These are phyloP conservation scores for Chaenogobius annularis DNA, from an alignment of 2,113 vertebrate species.

Conservation along the genomic window DNA sequence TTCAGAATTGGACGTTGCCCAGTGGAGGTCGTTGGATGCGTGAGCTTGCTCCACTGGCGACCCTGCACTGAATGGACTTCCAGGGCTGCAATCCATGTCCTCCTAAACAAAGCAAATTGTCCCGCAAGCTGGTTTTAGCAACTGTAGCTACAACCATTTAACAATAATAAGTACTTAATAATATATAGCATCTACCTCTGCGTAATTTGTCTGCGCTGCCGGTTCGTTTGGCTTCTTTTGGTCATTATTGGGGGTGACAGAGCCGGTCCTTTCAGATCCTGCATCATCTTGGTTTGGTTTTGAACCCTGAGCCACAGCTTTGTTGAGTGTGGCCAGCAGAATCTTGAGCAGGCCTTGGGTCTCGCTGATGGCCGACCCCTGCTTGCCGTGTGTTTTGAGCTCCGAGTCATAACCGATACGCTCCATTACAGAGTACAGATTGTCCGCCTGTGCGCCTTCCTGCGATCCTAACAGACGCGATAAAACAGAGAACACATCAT, in stretches of 20 bases:
- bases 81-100: slow-evolving; percentile 82
- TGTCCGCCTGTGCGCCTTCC: slow-evolving; percentile 61
- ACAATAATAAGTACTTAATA: not conserved
- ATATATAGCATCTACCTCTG: slow-evolving; percentile 49
- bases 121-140: not conserved
- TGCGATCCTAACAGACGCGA: slow-evolving; percentile 31
- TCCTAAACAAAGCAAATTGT: slow-evolving; percentile 63
- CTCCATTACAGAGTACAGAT: slow-evolving; percentile 78
- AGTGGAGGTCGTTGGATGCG: slow-evolving; percentile 58
- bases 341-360: slow-evolving; percentile 77
- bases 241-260: slow-evolving; percentile 28
- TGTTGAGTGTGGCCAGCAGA: slow-evolving; percentile 74
- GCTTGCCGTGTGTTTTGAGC: slow-evolving; percentile 64
- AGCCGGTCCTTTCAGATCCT: slow-evolving; percentile 30
- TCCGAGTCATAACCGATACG: slow-evolving; percentile 82
- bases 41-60: slow-evolving; percentile 71
- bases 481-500: not conserved
- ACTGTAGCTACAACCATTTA: not conserved
- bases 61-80: slow-evolving; percentile 76
- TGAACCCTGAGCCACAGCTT: slow-evolving; percentile 68
- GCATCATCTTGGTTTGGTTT: slow-evolving; percentile 46
- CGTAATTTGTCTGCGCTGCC: slow-evolving; percentile 61
- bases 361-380: slow-evolving; percentile 53
- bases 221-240: slow-evolving; percentile 43
- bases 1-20: slow-evolving; percentile 57